Evolutionary conservation across 1,140 invertebrate species (phyloP).

Genomic region (Neuroterus valhalla): DNA sequence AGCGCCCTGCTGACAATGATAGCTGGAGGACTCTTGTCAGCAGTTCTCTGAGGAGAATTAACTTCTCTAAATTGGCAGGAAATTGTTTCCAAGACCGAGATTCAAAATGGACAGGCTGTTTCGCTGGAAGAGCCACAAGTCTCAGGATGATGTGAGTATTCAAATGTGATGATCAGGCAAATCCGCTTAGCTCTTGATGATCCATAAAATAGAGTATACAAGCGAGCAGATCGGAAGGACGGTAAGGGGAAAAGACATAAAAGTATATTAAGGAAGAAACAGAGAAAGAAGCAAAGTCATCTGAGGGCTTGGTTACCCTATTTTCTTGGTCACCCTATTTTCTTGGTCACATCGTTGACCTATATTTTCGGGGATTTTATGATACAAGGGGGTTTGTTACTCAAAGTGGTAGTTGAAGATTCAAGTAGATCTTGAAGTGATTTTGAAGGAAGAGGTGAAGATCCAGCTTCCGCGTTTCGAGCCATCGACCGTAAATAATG

Average conservation of each 20-base stretch:
- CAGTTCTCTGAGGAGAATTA: not conserved
- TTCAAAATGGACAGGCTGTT: conserved; percentile 66
- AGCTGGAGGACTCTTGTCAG: not conserved
- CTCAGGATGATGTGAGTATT: conserved; percentile 66
- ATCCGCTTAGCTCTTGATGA: not conserved
- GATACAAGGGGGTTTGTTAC: not conserved
- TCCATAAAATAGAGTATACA: not conserved
- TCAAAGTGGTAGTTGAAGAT: not conserved
- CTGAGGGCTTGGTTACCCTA: too few species aligned
- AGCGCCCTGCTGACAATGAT: not conserved
- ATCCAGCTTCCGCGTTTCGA: conserved; percentile 13
- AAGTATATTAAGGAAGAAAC: too few species aligned
- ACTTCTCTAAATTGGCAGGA: not conserved
- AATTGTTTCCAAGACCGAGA: not conserved
- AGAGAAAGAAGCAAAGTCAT: too few species aligned
- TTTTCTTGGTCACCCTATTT: too few species aligned
- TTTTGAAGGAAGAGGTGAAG: conserved; percentile 15
- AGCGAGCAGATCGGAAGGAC: too few species aligned
- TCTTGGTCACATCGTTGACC: too few species aligned
- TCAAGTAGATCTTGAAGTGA: not conserved
- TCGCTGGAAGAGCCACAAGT: conserved; percentile 69
- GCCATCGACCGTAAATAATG: conserved; percentile 22
- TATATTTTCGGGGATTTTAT: not conserved
- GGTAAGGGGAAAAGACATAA: too few species aligned
- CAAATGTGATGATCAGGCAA: not conserved